Evolutionary conservation across 2,797 vertebrate species (phyloP), one percentile per base, ranked within the genome.

Genomic region (Scomberomorus guttatus): DNA sequence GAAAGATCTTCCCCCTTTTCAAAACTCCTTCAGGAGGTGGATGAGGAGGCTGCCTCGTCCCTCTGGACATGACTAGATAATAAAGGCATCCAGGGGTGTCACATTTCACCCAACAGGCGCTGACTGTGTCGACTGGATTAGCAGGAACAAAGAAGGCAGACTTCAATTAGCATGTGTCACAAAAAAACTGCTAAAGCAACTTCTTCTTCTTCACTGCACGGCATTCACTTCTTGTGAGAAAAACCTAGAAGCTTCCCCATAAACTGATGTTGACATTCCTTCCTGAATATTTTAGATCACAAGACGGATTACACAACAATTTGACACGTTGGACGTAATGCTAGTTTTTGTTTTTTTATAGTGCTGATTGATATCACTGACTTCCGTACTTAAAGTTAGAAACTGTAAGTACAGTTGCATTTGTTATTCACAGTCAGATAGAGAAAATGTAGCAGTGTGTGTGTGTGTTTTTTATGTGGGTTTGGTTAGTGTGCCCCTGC

Each of bases 251-350:
- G 25, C 56, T 77, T 81, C 71, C 57, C n/a, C 20, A 66, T 25
- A 8, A 74, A 63, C 20, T 42, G 29, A 72, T 59, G 62, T 3
- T 50, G 46, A 76, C 48, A 34, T 6, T 60, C 27, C 14, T 72
- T 63, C 72, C 59, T 82, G 34, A 75, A 24, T 27, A 10, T 61
- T 71, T 50, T 5, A 69, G n/a, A 60, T 88, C 75, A 85, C 70
- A 64, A 67, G 75, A 79, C 46, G 7, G 8, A 46, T 83, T 57
- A 56, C 69, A 25, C 60, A 80, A 72, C 27, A 29, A 29, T 32
- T 7, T 67, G 22, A 22, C 46, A 18, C 0, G 42, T 27, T 55
- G 15, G 22, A 7, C 10, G 17, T 59, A 37, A n/a, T 44, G 20
- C 13, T 2, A 10, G 3, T 55, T 39, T 67, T 32, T 3, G 12